These are phyloP conservation scores for Hypomecis punctinalis DNA, from an alignment of 2,888 invertebrate genomes.

Conservation along the genomic window DNA sequence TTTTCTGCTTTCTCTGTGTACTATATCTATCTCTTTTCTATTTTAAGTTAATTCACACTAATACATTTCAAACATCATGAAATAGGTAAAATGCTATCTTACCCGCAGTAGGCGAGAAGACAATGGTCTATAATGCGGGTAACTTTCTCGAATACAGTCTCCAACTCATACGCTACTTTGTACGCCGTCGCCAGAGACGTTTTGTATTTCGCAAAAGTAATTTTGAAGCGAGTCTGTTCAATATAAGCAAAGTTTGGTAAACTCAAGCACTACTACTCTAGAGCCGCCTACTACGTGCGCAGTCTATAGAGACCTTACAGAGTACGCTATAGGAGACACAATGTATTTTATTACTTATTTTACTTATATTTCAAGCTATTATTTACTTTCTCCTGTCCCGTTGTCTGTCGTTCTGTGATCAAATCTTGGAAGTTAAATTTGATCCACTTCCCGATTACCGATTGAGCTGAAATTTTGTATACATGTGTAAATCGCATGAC, in stretches of 20 bases:
- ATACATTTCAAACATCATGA: background rate
- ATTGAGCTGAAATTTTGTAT: too few species aligned
- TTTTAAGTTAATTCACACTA: too few species aligned
- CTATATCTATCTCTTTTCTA: too few species aligned
- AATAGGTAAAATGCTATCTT: background rate
- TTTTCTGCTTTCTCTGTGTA: too few species aligned
- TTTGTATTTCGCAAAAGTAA: slow-evolving; percentile 24
- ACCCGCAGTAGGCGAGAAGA: background rate
- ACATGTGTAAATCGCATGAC: too few species aligned
- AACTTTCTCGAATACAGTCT: slow-evolving; percentile 3
- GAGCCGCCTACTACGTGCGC: slow-evolving; percentile 20
- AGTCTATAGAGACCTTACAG: slow-evolving; percentile 1
- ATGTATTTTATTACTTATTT: too few species aligned
- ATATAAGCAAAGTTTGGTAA: slow-evolving; percentile 35
- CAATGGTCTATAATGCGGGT: background rate
- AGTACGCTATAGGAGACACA: background rate
- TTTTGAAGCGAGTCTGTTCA: slow-evolving; percentile 33
- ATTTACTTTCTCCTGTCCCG: too few species aligned
- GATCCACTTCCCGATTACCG: too few species aligned
- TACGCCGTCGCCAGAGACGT: slow-evolving; percentile 12
- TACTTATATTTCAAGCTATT: too few species aligned
- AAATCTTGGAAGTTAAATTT: too few species aligned
- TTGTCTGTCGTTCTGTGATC: too few species aligned
- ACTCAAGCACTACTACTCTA: slow-evolving; percentile 25
- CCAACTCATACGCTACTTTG: slow-evolving; percentile 14